These are phyloP conservation scores for Gracilinanus agilis DNA, from an alignment of 2,113 vertebrate genomes.

Conservation along the genomic window DNA sequence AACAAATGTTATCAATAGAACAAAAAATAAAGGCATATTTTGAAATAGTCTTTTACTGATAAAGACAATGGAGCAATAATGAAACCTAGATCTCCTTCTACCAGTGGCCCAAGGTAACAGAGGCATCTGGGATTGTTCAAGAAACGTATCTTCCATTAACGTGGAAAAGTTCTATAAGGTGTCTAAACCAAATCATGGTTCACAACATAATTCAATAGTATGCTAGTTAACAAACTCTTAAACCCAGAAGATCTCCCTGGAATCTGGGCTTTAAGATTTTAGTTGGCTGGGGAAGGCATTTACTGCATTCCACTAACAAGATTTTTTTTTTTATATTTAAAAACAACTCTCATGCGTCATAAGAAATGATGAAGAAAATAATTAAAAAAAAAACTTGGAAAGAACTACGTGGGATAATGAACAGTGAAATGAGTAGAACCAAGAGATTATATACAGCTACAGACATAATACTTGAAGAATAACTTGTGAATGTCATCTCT, in stretches of 20 bases:
- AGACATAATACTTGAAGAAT: too few relatives aligned
- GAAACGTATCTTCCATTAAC: constrained; percentile 3
- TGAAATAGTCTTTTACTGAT: not conserved
- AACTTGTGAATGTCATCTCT: too few relatives aligned
- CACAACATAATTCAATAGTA: not conserved
- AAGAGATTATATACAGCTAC: too few relatives aligned
- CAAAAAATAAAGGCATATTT: not conserved
- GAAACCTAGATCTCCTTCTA: not conserved
- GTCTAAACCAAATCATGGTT: not conserved
- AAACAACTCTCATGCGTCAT: not conserved
- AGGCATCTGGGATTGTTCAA: not conserved
- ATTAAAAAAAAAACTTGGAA: too few relatives aligned
- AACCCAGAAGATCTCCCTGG: not conserved
- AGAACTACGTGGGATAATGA: too few relatives aligned
- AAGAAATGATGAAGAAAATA: too few relatives aligned
- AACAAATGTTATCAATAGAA: not conserved
- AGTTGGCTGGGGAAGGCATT: not conserved
- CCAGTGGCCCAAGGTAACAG: not conserved
- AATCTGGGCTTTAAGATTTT: not conserved
- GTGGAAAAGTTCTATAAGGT: not conserved
- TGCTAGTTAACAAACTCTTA: not conserved
- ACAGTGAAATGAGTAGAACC: too few relatives aligned
- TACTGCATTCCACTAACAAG: not conserved
- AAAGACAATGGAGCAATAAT: not conserved
- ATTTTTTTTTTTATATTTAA: not conserved